Evolutionary conservation across 2,888 invertebrate genomes (phyloP), one percentile per base, ranked within the genome.

Genomic region (Clunio marinus): DNA sequence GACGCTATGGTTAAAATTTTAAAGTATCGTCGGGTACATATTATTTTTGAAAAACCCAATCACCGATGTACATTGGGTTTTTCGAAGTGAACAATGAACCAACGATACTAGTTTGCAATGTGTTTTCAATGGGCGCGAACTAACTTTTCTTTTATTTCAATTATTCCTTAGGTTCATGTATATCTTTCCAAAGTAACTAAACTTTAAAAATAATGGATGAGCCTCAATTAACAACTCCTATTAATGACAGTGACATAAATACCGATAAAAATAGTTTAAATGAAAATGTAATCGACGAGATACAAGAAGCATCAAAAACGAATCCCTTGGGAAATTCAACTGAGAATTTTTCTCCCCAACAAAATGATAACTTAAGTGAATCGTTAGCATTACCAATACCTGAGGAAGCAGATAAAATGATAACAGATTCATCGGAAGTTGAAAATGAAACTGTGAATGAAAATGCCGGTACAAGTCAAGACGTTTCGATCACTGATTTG

Each of bases 111-210:
- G 15, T 13, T 65, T 25, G 17, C n/a, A 28, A 41, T 41, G 45
- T 24, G 25, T 66, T 66, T 66, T 55, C 3, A 55, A 32, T 25
- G 66, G 55, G 66, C 20, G 25, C 15, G 17, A 37, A 24, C 15
- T 25, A 46, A 15, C 27, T 41, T 41, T n/a, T 7, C 20, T n/a
- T 51, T 17, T 65, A 59, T 37, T 37, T 62, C 46, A 8, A 7
- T 55, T n/a, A 22, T 35, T 35, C n/a, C 25, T 35, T 22, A 66
- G 51, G 5, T 66, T 66, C 2, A 66, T 66, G 66, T 8, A 59
- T 8, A n/a, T 22, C 5, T 32, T 13, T 2, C 5, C 20, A 55
- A 55, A 13, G 15, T 8, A 24, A 15, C 22, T 15, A 22, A 51
- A 1, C 27, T 10, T 35, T 10, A 32, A n/a, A 1, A 10, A 66